phyloP scores from a whole-genome alignment of 1,140 invertebrate genomes.

The Eupristina koningsbergeri region DNA sequence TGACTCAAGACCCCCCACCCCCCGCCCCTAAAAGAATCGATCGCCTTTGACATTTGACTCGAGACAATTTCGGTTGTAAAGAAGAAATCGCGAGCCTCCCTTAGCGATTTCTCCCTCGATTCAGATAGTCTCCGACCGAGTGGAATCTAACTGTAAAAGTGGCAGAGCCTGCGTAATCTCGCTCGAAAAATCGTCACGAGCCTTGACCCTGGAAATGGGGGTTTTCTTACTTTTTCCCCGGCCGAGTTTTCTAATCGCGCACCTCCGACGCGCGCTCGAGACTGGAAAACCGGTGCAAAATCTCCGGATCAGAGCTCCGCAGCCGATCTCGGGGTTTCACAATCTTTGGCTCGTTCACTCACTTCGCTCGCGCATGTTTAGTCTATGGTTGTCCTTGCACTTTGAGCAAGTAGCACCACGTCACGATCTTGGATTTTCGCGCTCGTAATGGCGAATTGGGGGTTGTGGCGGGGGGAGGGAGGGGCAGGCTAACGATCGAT shows the following conservation, averaged over 20 bases:
- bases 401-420: not conserved
- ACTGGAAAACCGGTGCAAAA: slow-evolving; percentile 8
- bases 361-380: slow-evolving; percentile 14
- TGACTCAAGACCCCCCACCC: no score
- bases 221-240: not conserved
- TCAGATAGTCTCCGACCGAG: no score
- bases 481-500: not conserved
- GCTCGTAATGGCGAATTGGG: slow-evolving; percentile 4
- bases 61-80: no score
- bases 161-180: slow-evolving; percentile 7
- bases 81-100: no score
- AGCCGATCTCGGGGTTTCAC: slow-evolving; percentile 4
- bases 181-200: slow-evolving; percentile 19
- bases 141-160: no score
- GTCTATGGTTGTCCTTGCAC: slow-evolving; percentile 19
- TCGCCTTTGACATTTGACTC: no score
- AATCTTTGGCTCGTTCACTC: not conserved
- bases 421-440: slow-evolving; percentile 8
- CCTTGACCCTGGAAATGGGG: slow-evolving; percentile 19
- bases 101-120: no score
- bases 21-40: no score
- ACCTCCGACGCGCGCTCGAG: slow-evolving; percentile 1
- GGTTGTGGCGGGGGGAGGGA: not conserved
- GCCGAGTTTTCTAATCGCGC: slow-evolving; percentile 28
- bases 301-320: not conserved